These are phyloP conservation scores for Murina feae DNA, from an alignment of 2,113 vertebrate species.

Conservation along the genomic window DNA sequence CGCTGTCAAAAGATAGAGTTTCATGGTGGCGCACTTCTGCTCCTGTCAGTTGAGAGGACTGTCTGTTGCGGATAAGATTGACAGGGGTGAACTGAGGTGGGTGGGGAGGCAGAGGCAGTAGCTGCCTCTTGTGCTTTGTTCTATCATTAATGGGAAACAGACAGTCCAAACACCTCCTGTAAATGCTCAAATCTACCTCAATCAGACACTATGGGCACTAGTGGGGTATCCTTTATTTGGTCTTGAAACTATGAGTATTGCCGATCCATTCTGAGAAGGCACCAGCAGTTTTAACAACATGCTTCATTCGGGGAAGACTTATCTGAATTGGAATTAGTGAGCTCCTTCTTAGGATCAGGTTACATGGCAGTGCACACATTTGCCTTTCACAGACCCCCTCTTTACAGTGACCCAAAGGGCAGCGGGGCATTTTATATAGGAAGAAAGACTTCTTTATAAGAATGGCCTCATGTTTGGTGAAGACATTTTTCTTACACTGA, in stretches of 20 bases:
- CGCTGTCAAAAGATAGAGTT: conserved; percentile 22
- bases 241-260: neutral
- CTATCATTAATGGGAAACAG: conserved; percentile 61
- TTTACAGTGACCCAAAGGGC: neutral
- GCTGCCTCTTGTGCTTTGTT: conserved; percentile 49
- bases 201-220: neutral
- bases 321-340: neutral
- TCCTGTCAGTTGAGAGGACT: neutral
- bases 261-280: neutral
- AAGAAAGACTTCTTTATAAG: neutral
- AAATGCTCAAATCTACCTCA: neutral
- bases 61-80: neutral
- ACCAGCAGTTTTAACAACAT: neutral
- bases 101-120: neutral
- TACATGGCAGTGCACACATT: neutral
- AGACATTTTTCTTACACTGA: neutral
- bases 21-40: neutral
- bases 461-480: neutral
- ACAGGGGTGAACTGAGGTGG: conserved; percentile 33
- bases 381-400: neutral
- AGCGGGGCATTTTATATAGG: neutral
- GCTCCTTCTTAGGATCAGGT: neutral
- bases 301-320: neutral
- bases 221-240: neutral
- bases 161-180: neutral